Conservation (phyloP, 2,113 vertebrate genomes). For the Eulacestoma nigropectus region DNA sequence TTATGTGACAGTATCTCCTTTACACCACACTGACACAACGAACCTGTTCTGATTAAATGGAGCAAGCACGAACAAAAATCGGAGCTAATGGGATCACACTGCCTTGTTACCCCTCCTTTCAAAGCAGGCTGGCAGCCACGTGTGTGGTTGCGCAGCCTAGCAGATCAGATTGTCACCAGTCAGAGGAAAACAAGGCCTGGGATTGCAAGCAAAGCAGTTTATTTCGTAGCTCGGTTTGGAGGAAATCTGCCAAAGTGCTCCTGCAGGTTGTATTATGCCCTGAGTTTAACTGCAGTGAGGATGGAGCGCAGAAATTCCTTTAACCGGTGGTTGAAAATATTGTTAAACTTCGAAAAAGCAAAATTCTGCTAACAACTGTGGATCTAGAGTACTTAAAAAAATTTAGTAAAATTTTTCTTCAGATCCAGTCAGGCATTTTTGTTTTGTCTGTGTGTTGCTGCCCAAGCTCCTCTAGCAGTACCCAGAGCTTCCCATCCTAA, state of each 20-base stretch:
- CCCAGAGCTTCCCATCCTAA: not conserved
- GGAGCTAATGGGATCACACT: not conserved
- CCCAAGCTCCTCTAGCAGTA: not conserved
- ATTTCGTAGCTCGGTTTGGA: not conserved
- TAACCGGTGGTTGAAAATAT: not conserved
- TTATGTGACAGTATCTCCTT: not conserved
- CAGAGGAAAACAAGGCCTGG: not conserved
- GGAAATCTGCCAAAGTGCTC: not conserved
- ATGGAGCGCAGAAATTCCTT: not conserved
- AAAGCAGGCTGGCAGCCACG: not conserved
- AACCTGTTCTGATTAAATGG: not conserved
- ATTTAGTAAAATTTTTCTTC: not conserved
- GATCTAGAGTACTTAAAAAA: not conserved
- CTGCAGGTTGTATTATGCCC: fast-evolving
- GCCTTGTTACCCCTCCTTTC: not conserved
- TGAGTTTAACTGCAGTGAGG: not conserved
- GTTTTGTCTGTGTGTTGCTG: not conserved
- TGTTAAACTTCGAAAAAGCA: not conserved
- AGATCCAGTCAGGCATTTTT: not conserved
- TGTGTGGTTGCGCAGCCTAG: not conserved
- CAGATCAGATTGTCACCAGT: not conserved
- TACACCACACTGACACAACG: not conserved
- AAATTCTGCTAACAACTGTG: not conserved
- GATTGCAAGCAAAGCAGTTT: not conserved
- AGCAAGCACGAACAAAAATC: not conserved